These are phyloP conservation scores for Mnemiopsis leidyi DNA, from an alignment of 37 sponge, comb jelly and placozoan species.

Conservation along the genomic window DNA sequence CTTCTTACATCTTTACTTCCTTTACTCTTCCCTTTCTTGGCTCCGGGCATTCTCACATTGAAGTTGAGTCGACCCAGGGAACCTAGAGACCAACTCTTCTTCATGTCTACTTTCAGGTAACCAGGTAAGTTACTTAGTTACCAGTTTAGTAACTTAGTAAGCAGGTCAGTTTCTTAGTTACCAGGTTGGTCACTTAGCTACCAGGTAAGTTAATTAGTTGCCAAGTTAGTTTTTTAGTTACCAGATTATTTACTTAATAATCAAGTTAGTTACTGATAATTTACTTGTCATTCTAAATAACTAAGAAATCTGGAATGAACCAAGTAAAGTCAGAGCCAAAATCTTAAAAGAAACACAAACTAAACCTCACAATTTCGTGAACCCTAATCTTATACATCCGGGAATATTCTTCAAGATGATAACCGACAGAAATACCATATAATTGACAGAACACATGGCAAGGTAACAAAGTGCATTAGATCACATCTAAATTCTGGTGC, in stretches of 20 bases:
- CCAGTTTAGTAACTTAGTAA: neutral
- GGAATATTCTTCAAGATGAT: neutral
- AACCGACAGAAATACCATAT: neutral
- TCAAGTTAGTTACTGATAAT: neutral
- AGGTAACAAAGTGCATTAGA: neutral
- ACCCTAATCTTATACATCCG: no score
- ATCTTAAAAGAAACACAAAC: neutral
- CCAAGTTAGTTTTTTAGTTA: neutral
- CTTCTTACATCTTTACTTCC: neutral
- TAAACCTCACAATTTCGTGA: no score
- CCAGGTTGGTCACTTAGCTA: neutral
- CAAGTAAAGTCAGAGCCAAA: neutral
- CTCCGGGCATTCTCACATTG: neutral
- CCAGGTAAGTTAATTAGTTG: neutral
- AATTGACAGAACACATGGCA: neutral
- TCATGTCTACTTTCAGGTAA: neutral
- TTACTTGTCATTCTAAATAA: no score
- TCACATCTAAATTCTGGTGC: neutral
- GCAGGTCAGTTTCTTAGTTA: no score
- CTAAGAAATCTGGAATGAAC: neutral
- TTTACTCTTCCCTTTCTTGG: neutral
- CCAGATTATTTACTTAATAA: neutral
- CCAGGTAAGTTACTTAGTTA: neutral
- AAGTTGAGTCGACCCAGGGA: neutral
- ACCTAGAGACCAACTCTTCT: constrained; percentile 44